Evolutionary conservation across 1,140 invertebrate genomes (phyloP), one percentile per base, ranked within the genome.

Genomic region (Scaptomyza montana): DNA sequence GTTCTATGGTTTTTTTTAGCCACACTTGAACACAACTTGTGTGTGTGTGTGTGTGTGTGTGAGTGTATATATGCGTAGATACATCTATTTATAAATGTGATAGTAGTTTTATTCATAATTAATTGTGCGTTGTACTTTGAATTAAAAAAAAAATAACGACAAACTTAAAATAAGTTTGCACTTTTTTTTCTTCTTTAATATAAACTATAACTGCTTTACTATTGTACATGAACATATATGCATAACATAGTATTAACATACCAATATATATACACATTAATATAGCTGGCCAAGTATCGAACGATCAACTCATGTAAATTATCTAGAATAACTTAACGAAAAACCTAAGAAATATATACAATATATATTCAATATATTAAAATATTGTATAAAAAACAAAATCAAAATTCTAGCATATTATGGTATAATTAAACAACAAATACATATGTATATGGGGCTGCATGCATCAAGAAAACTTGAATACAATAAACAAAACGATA

Each of bases 71-170:
- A 70, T 16, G 16, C 59, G 61, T 63, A 56, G 19, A 47, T 77
- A 61, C 64, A 72, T 80, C 67, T 86, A 78, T 87, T 87, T 87
- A 75, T 87, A 75, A 87, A 87, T 87, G 82, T 87, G 82, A 87
- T 87, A 89, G 82, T 89, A 87, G 82, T 79, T 89, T 89, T 87
- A 87, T 87, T 77, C 75, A 61, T 63, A 45, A 80, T 78, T 76
- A 8, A 89, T 80, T 89, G 49, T 54, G 59, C 60, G 60, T 60
- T 61, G 46, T 68, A 78, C 51, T 85, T 72, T 67, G 49, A 62
- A 77, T 61, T 47, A 47, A 53, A 65, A 53, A 61, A 56, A 61
- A 57, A 28, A 47, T 41, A 45, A 70, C 46, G 7, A 43, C 9
- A 43, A 41, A 59, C 64, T 54, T 19, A 49, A 66, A 61, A 19